Base-by-base conservation (phyloP, 2,113 vertebrate species). In the Vulpes vulpes region DNA sequence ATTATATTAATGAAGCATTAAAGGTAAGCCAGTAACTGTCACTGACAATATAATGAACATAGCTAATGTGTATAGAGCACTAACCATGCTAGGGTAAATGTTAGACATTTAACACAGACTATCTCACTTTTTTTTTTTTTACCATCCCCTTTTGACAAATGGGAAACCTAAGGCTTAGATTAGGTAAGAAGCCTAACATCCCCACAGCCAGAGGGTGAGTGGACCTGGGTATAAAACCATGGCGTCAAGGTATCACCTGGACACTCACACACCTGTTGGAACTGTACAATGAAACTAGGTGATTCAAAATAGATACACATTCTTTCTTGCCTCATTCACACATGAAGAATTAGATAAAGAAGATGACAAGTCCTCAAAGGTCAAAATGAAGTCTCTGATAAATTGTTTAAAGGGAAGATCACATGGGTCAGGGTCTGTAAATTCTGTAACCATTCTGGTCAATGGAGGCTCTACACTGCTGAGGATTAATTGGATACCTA, bases 331-430 rank as follows among this genome's bases (percentile, higher is more conserved):
- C 35, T 87, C 55, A 5, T 60, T 11, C 51, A 84, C n/a, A 65
- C 8, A 27, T 27, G 25, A 57, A 38, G 15, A 94, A 89, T 64
- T 53, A 96, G 65, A 93, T 49, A 78, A 74, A 73, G 38, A 74
- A 43, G 25, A 65, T 23, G n/a, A 73, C 0, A 22, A 80, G 32
- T 95, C 57, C 60, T 23, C 62, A 76, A 74, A 95, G 32, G 35
- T 65, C 86, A 89, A 89, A 86, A 80, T 62, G 83, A 95, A 86
- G 53, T 71, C 67, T 76, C 20, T 11, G 19, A 53, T 67, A 82
- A 81, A 65, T 62, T 57, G n/a, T 60, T 32, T 49, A 15, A 96
- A 82, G 14, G 27, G 49, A n/a, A 4, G 62, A n/a, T 25, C 1
- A 30, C 2, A 1, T 3, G 51, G 49, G 22, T 11, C 11, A 79